Conservation (phyloP, 2,888 invertebrate genomes). For the Chorisops tibialis region DNA sequence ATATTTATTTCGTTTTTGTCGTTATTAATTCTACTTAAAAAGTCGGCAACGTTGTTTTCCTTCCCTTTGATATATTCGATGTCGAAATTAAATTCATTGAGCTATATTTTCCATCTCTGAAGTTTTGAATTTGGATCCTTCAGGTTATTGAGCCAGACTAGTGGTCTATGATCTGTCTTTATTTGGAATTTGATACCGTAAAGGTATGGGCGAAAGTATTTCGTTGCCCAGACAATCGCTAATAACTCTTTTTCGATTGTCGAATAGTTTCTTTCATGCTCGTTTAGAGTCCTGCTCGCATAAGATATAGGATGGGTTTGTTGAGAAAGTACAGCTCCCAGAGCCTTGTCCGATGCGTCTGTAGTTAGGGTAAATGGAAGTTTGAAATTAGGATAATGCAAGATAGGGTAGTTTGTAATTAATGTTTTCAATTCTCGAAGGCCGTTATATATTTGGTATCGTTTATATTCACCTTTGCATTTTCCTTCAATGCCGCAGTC, state of each 20-base stretch:
- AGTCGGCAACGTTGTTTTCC: constrained; percentile 4
- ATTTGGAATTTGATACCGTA: constrained; percentile 37
- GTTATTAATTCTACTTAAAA: background rate
- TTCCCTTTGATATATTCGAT: constrained; percentile 4
- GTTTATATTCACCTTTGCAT: background rate
- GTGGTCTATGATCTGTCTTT: constrained; percentile 42
- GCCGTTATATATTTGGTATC: constrained; percentile 6
- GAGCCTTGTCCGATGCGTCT: constrained; percentile 38
- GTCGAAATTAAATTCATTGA: constrained; percentile 3
- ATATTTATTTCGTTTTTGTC: background rate
- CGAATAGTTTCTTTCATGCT: constrained; percentile 37
- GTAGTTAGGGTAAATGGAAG: constrained; percentile 40
- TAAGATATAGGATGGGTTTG: constrained; percentile 36
- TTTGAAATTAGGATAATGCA: constrained; percentile 40
- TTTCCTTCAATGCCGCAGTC: constrained; percentile 33
- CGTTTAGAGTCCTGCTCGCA: constrained; percentile 30
- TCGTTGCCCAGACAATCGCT: constrained; percentile 41
- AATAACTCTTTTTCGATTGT: constrained; percentile 44
- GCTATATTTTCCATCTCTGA: constrained; percentile 8
- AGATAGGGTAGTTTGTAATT: constrained; percentile 2
- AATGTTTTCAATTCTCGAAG: background rate
- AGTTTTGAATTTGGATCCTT: background rate
- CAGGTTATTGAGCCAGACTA: background rate
- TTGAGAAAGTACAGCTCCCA: constrained; percentile 40
- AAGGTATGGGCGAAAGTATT: constrained; percentile 44